Base-by-base conservation (phyloP, 2,888 invertebrate genomes). In the Platypus cylindrus region DNA sequence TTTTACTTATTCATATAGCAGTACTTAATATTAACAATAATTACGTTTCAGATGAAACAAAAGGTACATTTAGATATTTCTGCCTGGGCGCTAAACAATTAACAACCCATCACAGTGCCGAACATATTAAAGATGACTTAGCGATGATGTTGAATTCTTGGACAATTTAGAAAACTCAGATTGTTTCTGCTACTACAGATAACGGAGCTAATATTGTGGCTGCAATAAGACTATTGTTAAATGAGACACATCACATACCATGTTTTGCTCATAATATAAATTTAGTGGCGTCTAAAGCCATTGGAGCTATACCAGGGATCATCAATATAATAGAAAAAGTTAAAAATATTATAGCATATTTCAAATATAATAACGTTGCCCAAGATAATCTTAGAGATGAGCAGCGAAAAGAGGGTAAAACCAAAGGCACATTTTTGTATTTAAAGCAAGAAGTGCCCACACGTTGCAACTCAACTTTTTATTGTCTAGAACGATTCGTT, bases 311-410 rank as follows among this genome's bases (percentile, higher is more conserved):
- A 8, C 18, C 13, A 32, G 23, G 14, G 3, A 5, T 32, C 8
- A 15, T 32, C 9, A 13, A 5, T 5, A 32, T 32, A 12, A 32
- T 32, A 12, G 23, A 23, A 4, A 32, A 32, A 32, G 23, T 32
- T 14, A 32, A 32, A 23, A n/a, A 3, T n/a, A 20, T 33, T 33
- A 18, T 33, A 5, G 33, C 33, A 27, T 33, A 33, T 18, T 33
- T 33, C 13, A 33, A 33, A 13, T 27, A 33, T n/a, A 33, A 27
- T 14, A 33, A 17, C 12, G 20, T 27, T 15, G 33, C 33, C 13
- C 33, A 33, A 18, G 33, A 33, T 18, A 18, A 33, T 18, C 24
- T 33, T 11, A 33, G 33, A 12, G 17, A 17, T 27, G 33, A 33
- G 13, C 33, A 26, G 17, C 18, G 12, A 27, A 33, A 27, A 16